Percentiles rank a stretch among this genome's conserved stretches.
phyloP scores from a whole-genome alignment of 2,797 vertebrate genomes.

The Enteromius thamalakanensis region DNA sequence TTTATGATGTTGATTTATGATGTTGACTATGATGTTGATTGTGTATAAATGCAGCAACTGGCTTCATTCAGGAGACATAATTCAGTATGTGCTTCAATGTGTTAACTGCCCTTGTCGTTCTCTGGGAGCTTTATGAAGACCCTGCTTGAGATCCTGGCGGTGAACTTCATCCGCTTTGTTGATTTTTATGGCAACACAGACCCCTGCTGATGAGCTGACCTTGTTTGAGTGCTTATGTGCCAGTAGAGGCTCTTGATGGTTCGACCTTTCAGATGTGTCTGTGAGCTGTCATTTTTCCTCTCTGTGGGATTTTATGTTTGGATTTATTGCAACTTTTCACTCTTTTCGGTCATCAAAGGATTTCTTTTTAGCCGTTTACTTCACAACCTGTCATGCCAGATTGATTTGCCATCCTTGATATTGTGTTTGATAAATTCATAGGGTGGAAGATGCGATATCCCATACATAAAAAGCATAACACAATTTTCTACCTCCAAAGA shows the following conservation, averaged over 20 bases:
- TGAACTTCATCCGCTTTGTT: slow-evolving; percentile 12
- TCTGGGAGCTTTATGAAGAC: slow-evolving; percentile 2
- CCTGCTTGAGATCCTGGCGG: not conserved
- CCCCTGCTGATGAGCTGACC: slow-evolving; percentile 20
- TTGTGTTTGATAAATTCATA: slow-evolving; percentile 7
- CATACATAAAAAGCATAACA: not conserved
- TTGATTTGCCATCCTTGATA: slow-evolving; percentile 31
- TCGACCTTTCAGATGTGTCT: slow-evolving; percentile 21
- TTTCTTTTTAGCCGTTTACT: not conserved
- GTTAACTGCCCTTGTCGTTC: not conserved
- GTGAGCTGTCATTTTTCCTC: slow-evolving; percentile 18
- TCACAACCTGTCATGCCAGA: slow-evolving; percentile 1
- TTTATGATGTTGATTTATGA: no score
- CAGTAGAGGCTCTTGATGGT: slow-evolving; percentile 9
- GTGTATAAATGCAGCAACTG: not conserved
- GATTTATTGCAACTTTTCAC: not conserved
- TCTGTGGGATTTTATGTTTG: not conserved
- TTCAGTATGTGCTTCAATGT: not conserved
- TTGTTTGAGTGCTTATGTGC: slow-evolving; percentile 18
- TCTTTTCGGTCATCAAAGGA: not conserved
- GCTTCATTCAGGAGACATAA: not conserved
- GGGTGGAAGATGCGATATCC: not conserved
- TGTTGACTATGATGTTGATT: no score
- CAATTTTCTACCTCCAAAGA: slow-evolving; percentile 10
- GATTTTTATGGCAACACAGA: slow-evolving; percentile 7